Base-by-base conservation (phyloP, 2,113 vertebrate genomes). In the Entomyzon cyanotis region DNA sequence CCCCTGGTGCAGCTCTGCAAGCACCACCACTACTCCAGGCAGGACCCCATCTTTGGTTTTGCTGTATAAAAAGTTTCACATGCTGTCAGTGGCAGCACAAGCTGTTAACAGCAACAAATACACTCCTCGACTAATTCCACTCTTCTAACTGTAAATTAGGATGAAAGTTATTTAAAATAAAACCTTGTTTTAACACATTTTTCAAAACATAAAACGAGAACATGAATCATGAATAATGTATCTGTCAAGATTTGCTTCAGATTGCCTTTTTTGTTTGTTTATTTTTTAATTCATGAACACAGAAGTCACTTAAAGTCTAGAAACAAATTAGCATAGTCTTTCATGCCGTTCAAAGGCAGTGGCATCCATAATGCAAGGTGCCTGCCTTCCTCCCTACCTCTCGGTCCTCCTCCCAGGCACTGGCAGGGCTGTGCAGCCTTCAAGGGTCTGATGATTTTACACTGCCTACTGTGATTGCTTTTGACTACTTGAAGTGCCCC, bases 401-500 rank as follows among this genome's bases (percentile, higher is more conserved):
- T 93, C 12, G 16, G 88, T 89, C 93, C 88, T 93, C 89, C 90
- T 97, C 60, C 87, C 3, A 5, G 92, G 74, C 91, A 95, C 0
- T 2, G 55, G 56, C 25, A 87, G 69, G 87, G 88, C 96, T 84
- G 56, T 8, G 10, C 64, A 87, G 89, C 85, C 93, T 95, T 91
- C 73, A 81, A 79, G 87, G 81, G 31, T 24, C 87, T 97, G 97
- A 96, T 94, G 96, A 92, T 95, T 97, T 97, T 96, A 97, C 92
- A 94, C 74, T 75, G 91, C 94, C 90, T 97, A 70, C 95, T 94
- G 62, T 97, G 96, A 97, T 98, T 96, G 96, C 96, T 97, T 97
- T 78, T 97, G 97, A 98, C 21, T 91, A 96, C 96, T 93, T 97
- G 96, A 98, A 98, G 95, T 94, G 95, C 97, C 97, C 97, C 96